Percentiles rank a stretch among this genome's conserved stretches.
These are phyloP conservation scores for Drosophila albomicans DNA, from an alignment of 1,140 invertebrate genomes.

Conservation along the genomic window DNA sequence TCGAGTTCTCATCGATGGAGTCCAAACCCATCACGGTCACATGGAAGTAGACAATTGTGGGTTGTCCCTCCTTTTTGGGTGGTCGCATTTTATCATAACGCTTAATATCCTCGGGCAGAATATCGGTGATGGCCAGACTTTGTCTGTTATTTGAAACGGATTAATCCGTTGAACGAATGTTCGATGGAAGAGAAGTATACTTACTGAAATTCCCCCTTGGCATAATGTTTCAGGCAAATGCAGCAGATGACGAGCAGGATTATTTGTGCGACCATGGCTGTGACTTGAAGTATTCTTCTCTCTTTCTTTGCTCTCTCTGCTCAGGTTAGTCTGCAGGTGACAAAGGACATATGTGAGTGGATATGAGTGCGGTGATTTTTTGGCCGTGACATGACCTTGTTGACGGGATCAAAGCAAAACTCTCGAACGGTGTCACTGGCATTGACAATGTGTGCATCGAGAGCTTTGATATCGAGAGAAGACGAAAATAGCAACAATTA, in stretches of 20 bases:
- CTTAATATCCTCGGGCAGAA: slow-evolving; percentile 93
- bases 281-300: slow-evolving; percentile 6
- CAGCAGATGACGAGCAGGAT: slow-evolving; percentile 75
- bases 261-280: slow-evolving; percentile 73
- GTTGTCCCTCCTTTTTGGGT: slow-evolving; percentile 93
- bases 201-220: slow-evolving; percentile 81
- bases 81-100: slow-evolving; percentile 96
- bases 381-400: slow-evolving; percentile 53
- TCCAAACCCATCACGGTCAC: slow-evolving; percentile 97
- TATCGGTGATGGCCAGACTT: slow-evolving; percentile 92
- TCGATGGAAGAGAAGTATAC: slow-evolving; percentile 25
- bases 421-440: slow-evolving; percentile 59
- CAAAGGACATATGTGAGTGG: slow-evolving; percentile 36
- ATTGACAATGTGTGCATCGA: slow-evolving; percentile 74
- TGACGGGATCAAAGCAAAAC: slow-evolving; percentile 63
- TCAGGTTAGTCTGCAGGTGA: slow-evolving; percentile 28
- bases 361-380: slow-evolving; percentile 7
- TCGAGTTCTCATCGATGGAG: slow-evolving; percentile 96
- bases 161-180: background rate
- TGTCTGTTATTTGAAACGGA: slow-evolving; percentile 85
- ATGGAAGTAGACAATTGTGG: slow-evolving; percentile 95
- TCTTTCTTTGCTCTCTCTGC: slow-evolving; percentile 22
- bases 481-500: slow-evolving; percentile 78
- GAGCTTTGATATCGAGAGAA: slow-evolving; percentile 24
- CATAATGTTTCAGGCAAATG: slow-evolving; percentile 77